These are phyloP conservation scores for Apistogramma diplotaenia DNA, from an alignment of 2,113 vertebrate genomes.

Conservation along the genomic window DNA sequence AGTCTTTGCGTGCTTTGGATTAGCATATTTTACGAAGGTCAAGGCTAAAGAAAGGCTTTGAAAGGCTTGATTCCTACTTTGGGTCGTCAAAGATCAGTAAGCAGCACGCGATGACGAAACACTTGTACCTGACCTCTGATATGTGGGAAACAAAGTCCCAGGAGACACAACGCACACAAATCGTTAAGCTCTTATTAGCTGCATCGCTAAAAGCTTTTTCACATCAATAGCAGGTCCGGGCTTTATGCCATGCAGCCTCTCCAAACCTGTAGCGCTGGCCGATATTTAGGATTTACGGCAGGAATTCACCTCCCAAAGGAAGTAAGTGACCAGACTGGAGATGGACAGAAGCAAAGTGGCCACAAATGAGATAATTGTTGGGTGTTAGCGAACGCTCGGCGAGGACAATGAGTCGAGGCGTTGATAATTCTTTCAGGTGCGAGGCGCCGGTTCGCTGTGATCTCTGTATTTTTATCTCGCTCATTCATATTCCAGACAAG, in stretches of 20 bases:
- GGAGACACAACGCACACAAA: not conserved
- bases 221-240: conserved; percentile 27
- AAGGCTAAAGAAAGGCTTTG: not conserved
- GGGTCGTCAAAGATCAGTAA: conserved; percentile 26
- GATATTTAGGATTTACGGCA: conserved; percentile 16
- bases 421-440: conserved; percentile 47
- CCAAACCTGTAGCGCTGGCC: not conserved
- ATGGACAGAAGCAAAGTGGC: conserved; percentile 15
- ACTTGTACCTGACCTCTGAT: conserved; percentile 1
- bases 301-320: conserved; percentile 21
- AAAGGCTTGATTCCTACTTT: conserved; percentile 12
- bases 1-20: conserved; percentile 44
- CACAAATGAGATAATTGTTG: conserved; percentile 51
- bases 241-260: conserved; percentile 2
- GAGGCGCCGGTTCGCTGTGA: not conserved
- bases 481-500: conserved; percentile 55
- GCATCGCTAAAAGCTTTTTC: conserved; percentile 1
- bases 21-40: conserved; percentile 34
- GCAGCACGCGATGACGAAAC: conserved; percentile 29
- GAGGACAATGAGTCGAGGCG: conserved; percentile 35
- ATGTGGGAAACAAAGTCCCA: conserved; percentile 8
- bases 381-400: conserved; percentile 7
- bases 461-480: conserved; percentile 36
- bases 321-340: conserved; percentile 27
- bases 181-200: conserved; percentile 29